Percentiles rank a stretch among this genome's conserved stretches.
Evolutionary conservation across 37 sponge, comb jelly and placozoan species (phyloP).

Genomic region (Axinella damicornis): DNA sequence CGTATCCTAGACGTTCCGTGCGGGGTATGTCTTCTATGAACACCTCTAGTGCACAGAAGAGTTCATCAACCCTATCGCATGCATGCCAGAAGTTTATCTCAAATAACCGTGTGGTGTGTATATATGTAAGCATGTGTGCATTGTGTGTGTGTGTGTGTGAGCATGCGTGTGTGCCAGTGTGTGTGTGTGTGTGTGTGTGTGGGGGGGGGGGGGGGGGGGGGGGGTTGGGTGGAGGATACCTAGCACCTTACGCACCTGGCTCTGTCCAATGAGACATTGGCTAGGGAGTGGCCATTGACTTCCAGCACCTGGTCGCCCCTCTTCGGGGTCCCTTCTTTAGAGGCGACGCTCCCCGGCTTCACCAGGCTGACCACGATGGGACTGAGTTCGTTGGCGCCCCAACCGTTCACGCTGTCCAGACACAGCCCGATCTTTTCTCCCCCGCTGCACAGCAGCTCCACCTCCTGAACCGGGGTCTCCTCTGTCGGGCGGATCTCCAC

Average conservation of each 20-base stretch:
- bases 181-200: not conserved
- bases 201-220: not conserved
- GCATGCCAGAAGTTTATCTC: too few species aligned
- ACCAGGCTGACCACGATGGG: conserved; percentile 67
- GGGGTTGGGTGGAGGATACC: not conserved
- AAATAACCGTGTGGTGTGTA: too few species aligned
- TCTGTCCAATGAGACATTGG: conserved; percentile 66
- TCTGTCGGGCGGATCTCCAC: conserved; percentile 10
- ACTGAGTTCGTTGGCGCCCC: not conserved
- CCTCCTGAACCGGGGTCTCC: conserved; percentile 12
- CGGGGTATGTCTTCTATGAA: too few species aligned
- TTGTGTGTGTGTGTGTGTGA: too few species aligned
- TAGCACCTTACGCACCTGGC: conserved; percentile 86
- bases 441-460: conserved; percentile 41
- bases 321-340: conserved; percentile 34
- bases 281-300: conserved; percentile 67
- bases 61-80: too few species aligned
- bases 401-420: conserved; percentile 41
- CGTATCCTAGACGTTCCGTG: too few species aligned
- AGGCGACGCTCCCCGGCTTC: conserved; percentile 50
- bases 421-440: conserved; percentile 56
- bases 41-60: too few species aligned
- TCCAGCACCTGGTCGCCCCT: conserved; percentile 78
- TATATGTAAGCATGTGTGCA: too few species aligned
- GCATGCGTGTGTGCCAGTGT: too few species aligned